Base-by-base conservation (phyloP, 1,140 invertebrate genomes). In the Pseudomyrmex pallidus region DNA sequence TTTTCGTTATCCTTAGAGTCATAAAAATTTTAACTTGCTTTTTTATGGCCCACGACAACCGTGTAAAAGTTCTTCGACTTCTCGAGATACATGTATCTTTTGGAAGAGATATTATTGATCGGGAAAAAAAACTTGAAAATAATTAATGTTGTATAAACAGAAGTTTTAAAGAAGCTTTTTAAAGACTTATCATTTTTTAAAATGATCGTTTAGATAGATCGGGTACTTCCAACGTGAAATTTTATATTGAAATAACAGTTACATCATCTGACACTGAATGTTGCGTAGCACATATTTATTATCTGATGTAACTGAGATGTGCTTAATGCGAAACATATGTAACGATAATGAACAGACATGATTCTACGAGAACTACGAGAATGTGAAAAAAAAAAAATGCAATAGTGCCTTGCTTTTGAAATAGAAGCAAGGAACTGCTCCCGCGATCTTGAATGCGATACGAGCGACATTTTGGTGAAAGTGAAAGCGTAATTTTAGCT, bases 401-500 rank as follows among this genome's bases (percentile, higher is more conserved):
- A 78, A 1, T 12, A n/a, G 0, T 56, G 15, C 64, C 10, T 17
- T 17, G 17, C n/a, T n/a, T n/a, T 62, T 59, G 22, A 46, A 74
- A 62, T n/a, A 2, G 44, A 5, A 57, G 12, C 22, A 57, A n/a
- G 12, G 12, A 7, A 56, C 9, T 10, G 20, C 70, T 70, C 48
- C 17, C n/a, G 13, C 17, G 63, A 68, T 80, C 20, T 46, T 15
- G 13, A 17, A 46, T 46, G 25, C 3, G 61, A 84, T 73, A 77
- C 56, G 5, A 10, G 56, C 46, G 20, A 82, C 74, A 74, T 87
- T 88, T 88, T 61, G 87, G 86, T 70, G 83, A 88, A 88, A 88
- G 87, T 59, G 67, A 85, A 85, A 88, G 66, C 74, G 56, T 20
- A 64, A 74, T 59, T 46, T 50, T 57, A 5, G 9, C 20, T 70